Evolutionary conservation across 2,888 invertebrate species (phyloP), one percentile per base, ranked within the genome.

Genomic region (Diloba caeruleocephala): DNA sequence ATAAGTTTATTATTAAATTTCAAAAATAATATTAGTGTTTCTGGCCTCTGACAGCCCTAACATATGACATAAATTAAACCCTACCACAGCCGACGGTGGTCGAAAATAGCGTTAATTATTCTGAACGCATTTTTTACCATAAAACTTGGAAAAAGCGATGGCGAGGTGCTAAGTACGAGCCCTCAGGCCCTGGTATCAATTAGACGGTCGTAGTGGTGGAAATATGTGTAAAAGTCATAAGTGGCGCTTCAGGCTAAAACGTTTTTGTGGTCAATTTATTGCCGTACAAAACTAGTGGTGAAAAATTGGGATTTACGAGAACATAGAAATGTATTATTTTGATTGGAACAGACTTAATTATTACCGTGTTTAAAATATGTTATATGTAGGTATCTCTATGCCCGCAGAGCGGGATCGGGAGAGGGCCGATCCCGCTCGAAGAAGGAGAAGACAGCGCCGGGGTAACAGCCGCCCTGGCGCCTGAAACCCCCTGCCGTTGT

Each of bases 161-260:
- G 77, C 77, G 82, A 90, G 89, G 90, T 90, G 90, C 86, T 90
- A 90, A 90, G 84, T 80, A 78, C 75, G 67, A 59, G 66, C 80
- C 87, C 81, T 60, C 48, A 45, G 71, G 60, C 76, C 74, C 71
- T 56, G 72, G 81, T 82, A 83, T 79, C 85, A 88, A 89, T 89
- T 89, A 88, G 81, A 79, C 67, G 56, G 65, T 74, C 50, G 55
- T 45, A 26, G 65, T 79, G 81, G 80, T 79, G 71, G 76, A 70
- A 62, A 48, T 87, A 89, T 85, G 87, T 88, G 89, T 88, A 83
- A 86, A 80, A 59, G 70, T 49, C 71, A 55, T 87, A 87, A 89
- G 84, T 89, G 90, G 89, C 90, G 90, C 91, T 79, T 67, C 59
- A 56, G 82, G 88, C 74, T 38, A 28, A 56, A 76, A 69, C 59